A percentile compares a stretch with the other conserved stretches of the same genome.
Evolutionary conservation across 1,140 invertebrate species (phyloP).

Genomic region (Camponotus vicinus): DNA sequence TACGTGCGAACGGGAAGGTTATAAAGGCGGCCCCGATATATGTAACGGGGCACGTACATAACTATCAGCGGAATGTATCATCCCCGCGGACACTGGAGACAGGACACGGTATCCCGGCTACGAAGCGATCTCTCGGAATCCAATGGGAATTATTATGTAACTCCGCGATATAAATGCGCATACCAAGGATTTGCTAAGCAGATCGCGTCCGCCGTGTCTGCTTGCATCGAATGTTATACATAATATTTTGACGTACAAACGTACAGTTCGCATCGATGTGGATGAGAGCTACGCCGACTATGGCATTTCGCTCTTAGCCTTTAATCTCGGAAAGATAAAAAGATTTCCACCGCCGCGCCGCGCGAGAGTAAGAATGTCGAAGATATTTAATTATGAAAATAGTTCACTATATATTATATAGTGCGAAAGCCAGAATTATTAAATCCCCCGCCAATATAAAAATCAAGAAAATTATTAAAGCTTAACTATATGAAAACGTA

Average conservation of each 20-base stretch:
- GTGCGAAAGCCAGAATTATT: neutral
- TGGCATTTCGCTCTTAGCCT: conserved; percentile 1
- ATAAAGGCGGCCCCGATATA: conserved; percentile 69
- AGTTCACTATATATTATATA: conserved; percentile 9
- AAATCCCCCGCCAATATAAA: neutral
- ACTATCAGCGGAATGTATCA: conserved; percentile 78
- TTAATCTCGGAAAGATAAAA: conserved; percentile 31
- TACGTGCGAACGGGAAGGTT: conserved; percentile 67
- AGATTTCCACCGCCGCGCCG: neutral
- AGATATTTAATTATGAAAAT: conserved; percentile 42
- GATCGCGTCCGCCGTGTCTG: neutral
- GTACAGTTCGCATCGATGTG: conserved; percentile 16
- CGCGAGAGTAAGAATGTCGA: neutral
- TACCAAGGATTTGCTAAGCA: conserved; percentile 63
- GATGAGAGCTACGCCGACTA: neutral
- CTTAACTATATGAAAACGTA: neutral
- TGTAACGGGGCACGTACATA: conserved; percentile 67
- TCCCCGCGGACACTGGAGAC: conserved; percentile 61
- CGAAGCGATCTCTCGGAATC: conserved; percentile 73
- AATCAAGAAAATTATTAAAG: conserved; percentile 1
- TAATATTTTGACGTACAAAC: conserved; percentile 34
- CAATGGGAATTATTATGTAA: conserved; percentile 79
- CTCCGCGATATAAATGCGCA: conserved; percentile 70
- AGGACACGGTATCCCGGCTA: conserved; percentile 75
- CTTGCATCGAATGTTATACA: conserved; percentile 7